Conservation (phyloP, 2,113 vertebrate species). For the Planiliza haematocheilus region DNA sequence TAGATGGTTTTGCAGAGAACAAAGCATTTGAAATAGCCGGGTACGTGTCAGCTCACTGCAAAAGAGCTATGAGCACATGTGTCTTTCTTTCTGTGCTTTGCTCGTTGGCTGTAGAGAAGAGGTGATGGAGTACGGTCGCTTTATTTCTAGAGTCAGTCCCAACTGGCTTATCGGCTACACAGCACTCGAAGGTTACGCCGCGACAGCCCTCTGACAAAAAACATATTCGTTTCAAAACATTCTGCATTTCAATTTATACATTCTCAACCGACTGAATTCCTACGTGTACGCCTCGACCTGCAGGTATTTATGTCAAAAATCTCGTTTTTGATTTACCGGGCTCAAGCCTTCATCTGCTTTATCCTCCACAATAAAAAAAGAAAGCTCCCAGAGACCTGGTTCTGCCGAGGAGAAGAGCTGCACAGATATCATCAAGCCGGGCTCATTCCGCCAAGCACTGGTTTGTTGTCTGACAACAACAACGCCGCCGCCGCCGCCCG, state of each 20-base stretch:
- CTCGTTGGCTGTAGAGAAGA: conserved; percentile 10
- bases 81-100: conserved; percentile 3
- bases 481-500: too few species aligned
- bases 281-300: too few species aligned
- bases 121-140: conserved; percentile 15
- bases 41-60: conserved; percentile 10
- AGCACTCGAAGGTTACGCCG: neutral
- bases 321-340: neutral
- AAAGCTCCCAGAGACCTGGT: neutral
- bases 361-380: neutral
- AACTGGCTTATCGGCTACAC: neutral
- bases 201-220: neutral
- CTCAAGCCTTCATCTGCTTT: neutral
- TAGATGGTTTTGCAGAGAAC: neutral
- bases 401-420: conserved; percentile 6
- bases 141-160: neutral
- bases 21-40: too few species aligned
- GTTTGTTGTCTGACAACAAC: conserved; percentile 4
- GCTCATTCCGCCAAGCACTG: neutral
- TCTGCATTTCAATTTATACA: too few species aligned
- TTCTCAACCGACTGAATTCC: neutral
- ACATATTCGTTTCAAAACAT: too few species aligned
- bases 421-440: neutral
- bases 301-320: neutral
- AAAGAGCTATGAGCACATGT: conserved; percentile 19